Evolutionary conservation across 2,888 invertebrate species (phyloP), one percentile per base, ranked within the genome.

Genomic region (Tetranychus truncatus): DNA sequence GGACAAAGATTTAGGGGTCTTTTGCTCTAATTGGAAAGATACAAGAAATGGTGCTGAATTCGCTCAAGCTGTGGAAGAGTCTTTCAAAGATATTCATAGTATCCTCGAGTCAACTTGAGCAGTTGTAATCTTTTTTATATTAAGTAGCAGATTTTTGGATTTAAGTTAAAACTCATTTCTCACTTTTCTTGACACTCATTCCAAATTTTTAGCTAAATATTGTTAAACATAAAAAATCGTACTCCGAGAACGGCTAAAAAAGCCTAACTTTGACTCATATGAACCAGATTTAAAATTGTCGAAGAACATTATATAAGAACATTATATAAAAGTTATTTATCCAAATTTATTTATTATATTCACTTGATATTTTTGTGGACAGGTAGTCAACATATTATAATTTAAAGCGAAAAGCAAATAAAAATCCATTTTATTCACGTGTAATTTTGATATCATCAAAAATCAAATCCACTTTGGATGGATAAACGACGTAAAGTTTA

Each of bases 21-120:
- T 92, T 73, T 89, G 92, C 9, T 89, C 92, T 0, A 88, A 89
- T 78, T 95, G 94, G 81, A 87, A 87, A 78, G 84, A 87, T 1
- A 86, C 88, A 79, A 87, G 88, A 75, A 86, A 89, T 82, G 91
- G 90, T 75, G 83, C 84, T 34, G 87, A 88, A 76, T 93, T 90
- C 81, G 84, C 89, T 5, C 86, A 88, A 77, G 88, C 88, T 75
- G 84, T 92, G 72, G 85, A 87, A 78, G 84, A 87, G 78, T 89
- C 91, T 34, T 88, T 92, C 81, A 85, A 88, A 80, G 88, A 89
- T 80, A 88, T 95, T 77, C 81, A 84, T 75, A 80, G 81, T 66
- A 81, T 85, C 21, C 66, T 79, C 20, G 73, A 77, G 21, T 69
- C 69, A 55, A 55, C 55, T 3, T 55, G 15, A 55, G 7, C 15